A percentile compares a stretch with the other conserved stretches of the same genome.
phyloP scores from a whole-genome alignment of 2,888 invertebrate genomes.

The Meganola albula region DNA sequence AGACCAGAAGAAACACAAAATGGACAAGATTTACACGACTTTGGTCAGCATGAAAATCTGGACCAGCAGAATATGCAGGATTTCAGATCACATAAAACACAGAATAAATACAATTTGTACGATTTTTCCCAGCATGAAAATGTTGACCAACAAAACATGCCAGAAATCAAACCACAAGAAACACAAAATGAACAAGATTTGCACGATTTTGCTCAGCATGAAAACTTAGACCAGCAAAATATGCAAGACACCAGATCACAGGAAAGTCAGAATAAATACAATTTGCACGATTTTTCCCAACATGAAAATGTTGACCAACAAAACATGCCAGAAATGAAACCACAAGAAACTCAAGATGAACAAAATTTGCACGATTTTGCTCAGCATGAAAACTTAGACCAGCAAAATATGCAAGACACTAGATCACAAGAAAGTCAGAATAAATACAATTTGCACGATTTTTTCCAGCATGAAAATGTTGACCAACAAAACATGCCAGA shows the following conservation, averaged over 20 bases:
- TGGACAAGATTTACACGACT: conserved; percentile 6
- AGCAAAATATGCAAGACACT: conserved; percentile 16
- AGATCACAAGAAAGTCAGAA: conserved; percentile 16
- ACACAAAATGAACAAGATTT: conserved; percentile 13
- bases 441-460: conserved; percentile 9
- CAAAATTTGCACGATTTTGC: conserved; percentile 18
- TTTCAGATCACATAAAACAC: conserved; percentile 1
- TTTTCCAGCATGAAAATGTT: conserved; percentile 17
- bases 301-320: conserved; percentile 5
- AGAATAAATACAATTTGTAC: conserved; percentile 9
- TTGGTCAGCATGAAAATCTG: conserved; percentile 10
- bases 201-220: conserved; percentile 16
- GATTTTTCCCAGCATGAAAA: conserved; percentile 14
- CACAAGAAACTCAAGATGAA: conserved; percentile 17
- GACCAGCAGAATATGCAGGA: conserved; percentile 9
- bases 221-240: conserved; percentile 7
- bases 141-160: conserved; percentile 7
- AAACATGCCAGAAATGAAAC: conserved; percentile 7
- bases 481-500: conserved; percentile 8
- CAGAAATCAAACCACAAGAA: conserved; percentile 5
- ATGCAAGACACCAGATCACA: conserved; percentile 1
- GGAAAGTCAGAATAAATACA: conserved; percentile 5
- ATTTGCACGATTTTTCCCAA: conserved; percentile 4
- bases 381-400: conserved; percentile 18
- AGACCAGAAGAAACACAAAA: conserved; percentile 4